phyloP scores from a whole-genome alignment of 1,140 invertebrate genomes.

The Chionoecetes opilio region DNA sequence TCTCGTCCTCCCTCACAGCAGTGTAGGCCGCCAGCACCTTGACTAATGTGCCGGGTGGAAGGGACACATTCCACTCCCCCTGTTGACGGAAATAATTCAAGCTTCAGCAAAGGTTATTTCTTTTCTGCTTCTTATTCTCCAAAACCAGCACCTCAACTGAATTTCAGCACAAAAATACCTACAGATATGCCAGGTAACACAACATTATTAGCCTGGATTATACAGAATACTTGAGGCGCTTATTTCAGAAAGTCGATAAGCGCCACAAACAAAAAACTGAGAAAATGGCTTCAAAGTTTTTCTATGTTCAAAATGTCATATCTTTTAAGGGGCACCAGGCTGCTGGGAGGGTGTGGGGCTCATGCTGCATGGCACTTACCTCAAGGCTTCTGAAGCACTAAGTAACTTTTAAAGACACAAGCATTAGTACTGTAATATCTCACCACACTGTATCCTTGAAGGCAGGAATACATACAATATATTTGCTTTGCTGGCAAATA shows the following conservation, averaged over 20 bases:
- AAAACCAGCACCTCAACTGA: background rate
- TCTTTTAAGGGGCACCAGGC: no score
- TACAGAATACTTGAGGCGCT: no score
- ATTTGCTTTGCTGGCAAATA: background rate
- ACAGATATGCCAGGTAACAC: no score
- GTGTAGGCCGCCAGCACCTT: constrained; percentile 84
- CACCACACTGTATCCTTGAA: background rate
- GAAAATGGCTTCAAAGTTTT: no score
- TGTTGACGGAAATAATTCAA: constrained; percentile 2
- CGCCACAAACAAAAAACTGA: no score
- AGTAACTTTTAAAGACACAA: background rate
- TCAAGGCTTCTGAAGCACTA: background rate
- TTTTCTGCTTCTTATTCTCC: background rate
- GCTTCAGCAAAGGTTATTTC: background rate
- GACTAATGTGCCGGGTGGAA: constrained; percentile 81
- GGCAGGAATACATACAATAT: background rate
- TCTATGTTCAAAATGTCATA: no score
- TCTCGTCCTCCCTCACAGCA: constrained; percentile 85
- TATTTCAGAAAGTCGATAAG: no score
- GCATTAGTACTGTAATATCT: background rate
- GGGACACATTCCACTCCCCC: constrained; percentile 78
- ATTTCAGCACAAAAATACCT: no score
- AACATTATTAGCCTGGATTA: no score
- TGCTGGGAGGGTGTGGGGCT: no score
- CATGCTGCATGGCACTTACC: background rate